Evolutionary conservation across 2,797 vertebrate species (phyloP).

Genomic region (Melanotaenia nigrans): DNA sequence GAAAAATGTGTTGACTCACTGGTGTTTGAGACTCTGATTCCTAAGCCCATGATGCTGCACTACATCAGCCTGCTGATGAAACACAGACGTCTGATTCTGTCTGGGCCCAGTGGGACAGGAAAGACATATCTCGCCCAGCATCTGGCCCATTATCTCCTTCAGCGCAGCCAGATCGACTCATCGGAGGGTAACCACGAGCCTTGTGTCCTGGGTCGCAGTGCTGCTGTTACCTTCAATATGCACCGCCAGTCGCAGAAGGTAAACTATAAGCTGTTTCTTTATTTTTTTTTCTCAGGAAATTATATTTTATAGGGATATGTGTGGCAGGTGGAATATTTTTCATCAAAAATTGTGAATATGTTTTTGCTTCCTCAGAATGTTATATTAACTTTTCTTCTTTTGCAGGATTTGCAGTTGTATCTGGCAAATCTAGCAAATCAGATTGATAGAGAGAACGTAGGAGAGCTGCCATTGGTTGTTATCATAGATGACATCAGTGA

Average conservation of each 20-base stretch:
- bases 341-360: not conserved
- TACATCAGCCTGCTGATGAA: slow-evolving; percentile 95
- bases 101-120: slow-evolving; percentile 94
- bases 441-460: slow-evolving; percentile 91
- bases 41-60: slow-evolving; percentile 97
- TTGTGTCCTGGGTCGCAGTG: slow-evolving; percentile 32
- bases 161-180: slow-evolving; percentile 86
- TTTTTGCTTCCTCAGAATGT: not conserved
- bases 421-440: slow-evolving; percentile 95
- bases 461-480: slow-evolving; percentile 92
- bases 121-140: slow-evolving; percentile 94
- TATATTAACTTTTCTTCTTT: not conserved
- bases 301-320: not conserved
- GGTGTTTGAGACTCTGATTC: slow-evolving; percentile 95
- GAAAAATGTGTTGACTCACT: slow-evolving; percentile 95
- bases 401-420: slow-evolving; percentile 93
- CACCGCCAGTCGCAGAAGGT: slow-evolving; percentile 96
- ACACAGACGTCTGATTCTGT: slow-evolving; percentile 93
- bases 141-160: slow-evolving; percentile 92
- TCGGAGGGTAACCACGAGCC: slow-evolving; percentile 74
- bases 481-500: slow-evolving; percentile 94
- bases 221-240: slow-evolving; percentile 94
- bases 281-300: not conserved
- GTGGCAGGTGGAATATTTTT: not conserved
- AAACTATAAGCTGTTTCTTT: not conserved